Evolutionary conservation across 2,888 invertebrate species (phyloP).

Genomic region (Hylaea fasciaria): DNA sequence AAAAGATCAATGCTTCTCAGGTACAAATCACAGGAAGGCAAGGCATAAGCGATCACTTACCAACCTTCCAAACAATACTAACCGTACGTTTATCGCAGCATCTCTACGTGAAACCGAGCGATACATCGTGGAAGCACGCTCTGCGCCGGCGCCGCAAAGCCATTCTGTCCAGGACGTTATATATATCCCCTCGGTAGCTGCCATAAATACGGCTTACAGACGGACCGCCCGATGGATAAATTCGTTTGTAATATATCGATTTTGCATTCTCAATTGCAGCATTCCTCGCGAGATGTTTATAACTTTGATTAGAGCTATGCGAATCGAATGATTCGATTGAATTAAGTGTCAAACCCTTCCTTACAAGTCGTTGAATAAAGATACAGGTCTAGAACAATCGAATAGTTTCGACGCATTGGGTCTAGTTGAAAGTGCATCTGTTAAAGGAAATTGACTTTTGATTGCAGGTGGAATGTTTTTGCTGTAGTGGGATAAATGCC

Average conservation of each 20-base stretch:
- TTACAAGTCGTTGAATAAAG: conserved; percentile 4
- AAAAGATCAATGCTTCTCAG: not conserved
- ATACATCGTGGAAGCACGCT: conserved; percentile 21
- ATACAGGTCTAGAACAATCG: conserved; percentile 12
- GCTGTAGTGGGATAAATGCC: not conserved
- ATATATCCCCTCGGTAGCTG: conserved; percentile 30
- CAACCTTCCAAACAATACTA: not conserved
- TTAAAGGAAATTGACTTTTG: not conserved
- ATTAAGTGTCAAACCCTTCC: conserved; percentile 10
- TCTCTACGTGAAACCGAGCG: conserved; percentile 14
- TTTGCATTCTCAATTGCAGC: conserved; percentile 37
- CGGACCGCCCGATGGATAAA: conserved; percentile 40
- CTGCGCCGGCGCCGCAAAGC: conserved; percentile 37
- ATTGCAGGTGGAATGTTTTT: too few relatives aligned
- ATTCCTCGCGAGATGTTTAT: conserved; percentile 21
- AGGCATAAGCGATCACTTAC: not conserved
- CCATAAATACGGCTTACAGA: conserved; percentile 38
- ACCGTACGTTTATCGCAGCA: conserved; percentile 9
- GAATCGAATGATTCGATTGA: conserved; percentile 1
- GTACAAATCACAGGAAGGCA: not conserved
- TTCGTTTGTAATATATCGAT: conserved; percentile 39
- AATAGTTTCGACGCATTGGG: conserved; percentile 15
- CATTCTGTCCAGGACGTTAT: conserved; percentile 17
- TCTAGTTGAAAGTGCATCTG: not conserved
- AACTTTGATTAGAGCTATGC: not conserved